Evolutionary conservation across 2,797 vertebrate genomes (phyloP).

Genomic region (Helostoma temminkii): DNA sequence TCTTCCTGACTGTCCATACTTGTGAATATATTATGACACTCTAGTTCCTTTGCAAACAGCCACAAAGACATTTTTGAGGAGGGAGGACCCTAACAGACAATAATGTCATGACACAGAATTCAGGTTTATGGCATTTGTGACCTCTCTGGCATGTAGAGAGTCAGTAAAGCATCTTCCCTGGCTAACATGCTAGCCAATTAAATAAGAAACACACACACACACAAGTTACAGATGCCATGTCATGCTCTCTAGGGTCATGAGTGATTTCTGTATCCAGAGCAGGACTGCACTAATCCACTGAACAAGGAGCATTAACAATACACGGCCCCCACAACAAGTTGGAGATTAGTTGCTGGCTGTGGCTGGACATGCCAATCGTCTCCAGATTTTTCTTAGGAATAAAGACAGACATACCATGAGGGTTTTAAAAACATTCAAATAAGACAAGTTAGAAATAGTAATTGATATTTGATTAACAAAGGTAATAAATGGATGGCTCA

Average conservation of each 20-base stretch:
- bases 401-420: background rate
- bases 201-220: conserved; percentile 27
- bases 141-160: background rate
- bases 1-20: too few relatives aligned
- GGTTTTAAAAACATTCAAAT: background rate
- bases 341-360: conserved; percentile 66
- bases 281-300: conserved; percentile 68
- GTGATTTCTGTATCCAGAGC: conserved; percentile 37
- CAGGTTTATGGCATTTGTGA: background rate
- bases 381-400: conserved; percentile 30
- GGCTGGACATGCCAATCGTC: conserved; percentile 48
- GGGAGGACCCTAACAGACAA: background rate
- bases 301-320: conserved; percentile 77
- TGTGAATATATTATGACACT: background rate
- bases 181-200: background rate
- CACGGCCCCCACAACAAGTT: conserved; percentile 56
- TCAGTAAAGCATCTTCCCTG: background rate
- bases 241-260: background rate
- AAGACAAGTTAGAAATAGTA: background rate
- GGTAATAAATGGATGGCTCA: background rate
- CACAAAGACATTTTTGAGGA: background rate
- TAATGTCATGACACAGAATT: conserved; percentile 1
- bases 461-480: background rate
- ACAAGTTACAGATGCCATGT: conserved; percentile 16
- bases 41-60: background rate